Percentiles rank a stretch among this genome's conserved stretches.
Evolutionary conservation across 2,797 vertebrate species (phyloP).

Genomic region (Leptatherina wallacei): DNA sequence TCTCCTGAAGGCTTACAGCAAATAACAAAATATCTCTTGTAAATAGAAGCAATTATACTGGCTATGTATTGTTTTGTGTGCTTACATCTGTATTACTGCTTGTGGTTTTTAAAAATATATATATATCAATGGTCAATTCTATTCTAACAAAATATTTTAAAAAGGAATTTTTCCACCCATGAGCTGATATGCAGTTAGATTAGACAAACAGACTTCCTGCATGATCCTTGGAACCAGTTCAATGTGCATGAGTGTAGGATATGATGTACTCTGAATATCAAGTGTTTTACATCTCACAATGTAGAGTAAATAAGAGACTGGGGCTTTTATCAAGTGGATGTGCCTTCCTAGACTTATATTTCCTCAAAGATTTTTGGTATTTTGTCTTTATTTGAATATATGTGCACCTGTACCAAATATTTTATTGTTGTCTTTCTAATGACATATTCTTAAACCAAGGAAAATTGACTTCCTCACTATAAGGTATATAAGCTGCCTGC

Average conservation of each 20-base stretch:
- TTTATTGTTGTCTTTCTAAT: neutral
- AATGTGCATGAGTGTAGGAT: slow-evolving; percentile 10
- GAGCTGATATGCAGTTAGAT: no score
- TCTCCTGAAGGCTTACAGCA: slow-evolving; percentile 20
- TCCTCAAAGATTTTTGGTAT: neutral
- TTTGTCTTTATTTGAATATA: neutral
- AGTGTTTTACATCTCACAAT: neutral
- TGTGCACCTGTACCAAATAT: neutral
- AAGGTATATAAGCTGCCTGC: neutral
- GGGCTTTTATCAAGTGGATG: neutral
- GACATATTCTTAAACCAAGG: neutral
- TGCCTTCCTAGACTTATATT: neutral
- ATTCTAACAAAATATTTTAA: no score
- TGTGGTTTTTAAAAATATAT: neutral
- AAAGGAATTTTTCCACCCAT: no score
- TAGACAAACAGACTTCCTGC: slow-evolving; percentile 14
- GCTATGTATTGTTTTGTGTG: slow-evolving; percentile 2
- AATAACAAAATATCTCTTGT: slow-evolving; percentile 3
- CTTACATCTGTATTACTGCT: slow-evolving; percentile 6
- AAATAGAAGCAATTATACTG: slow-evolving; percentile 10
- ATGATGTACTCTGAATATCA: slow-evolving; percentile 28
- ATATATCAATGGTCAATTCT: neutral
- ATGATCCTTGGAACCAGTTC: slow-evolving; percentile 14
- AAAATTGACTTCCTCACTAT: neutral
- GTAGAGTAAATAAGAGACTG: slow-evolving; percentile 4